Percentiles rank a stretch among this genome's conserved stretches.
These are phyloP conservation scores for Myiozetetes cayanensis DNA, from an alignment of 2,113 vertebrate species.

Conservation along the genomic window DNA sequence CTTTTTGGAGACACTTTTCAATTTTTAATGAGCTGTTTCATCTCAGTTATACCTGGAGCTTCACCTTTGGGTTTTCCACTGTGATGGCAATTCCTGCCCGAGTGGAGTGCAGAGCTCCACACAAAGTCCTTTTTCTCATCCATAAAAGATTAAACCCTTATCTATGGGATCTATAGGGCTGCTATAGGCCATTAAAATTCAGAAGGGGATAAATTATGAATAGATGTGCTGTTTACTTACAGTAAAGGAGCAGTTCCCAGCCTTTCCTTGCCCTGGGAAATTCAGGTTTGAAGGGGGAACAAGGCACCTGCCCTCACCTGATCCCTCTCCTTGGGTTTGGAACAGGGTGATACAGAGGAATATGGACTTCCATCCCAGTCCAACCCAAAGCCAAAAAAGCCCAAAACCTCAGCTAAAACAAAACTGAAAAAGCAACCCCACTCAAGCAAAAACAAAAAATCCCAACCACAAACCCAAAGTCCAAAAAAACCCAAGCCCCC, in stretches of 20 bases:
- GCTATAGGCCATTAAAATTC: background rate
- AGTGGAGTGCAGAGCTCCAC: background rate
- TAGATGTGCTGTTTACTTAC: background rate
- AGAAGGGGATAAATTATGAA: constrained; percentile 14
- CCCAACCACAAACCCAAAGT: too few species aligned
- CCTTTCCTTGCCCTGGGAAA: background rate
- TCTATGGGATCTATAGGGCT: background rate
- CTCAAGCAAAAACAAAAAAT: background rate
- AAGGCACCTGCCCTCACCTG: background rate
- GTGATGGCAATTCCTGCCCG: background rate
- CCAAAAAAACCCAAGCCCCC: too few species aligned
- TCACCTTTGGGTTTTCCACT: background rate
- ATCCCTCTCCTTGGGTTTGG: background rate
- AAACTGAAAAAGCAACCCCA: background rate
- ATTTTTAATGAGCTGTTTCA: background rate
- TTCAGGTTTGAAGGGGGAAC: background rate
- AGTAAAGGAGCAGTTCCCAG: background rate
- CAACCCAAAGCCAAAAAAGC: background rate
- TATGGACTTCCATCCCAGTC: background rate
- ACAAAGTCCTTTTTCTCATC: background rate
- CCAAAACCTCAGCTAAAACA: background rate
- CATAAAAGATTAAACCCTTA: background rate
- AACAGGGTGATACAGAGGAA: background rate
- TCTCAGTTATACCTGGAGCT: background rate
- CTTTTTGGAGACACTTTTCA: background rate